Base-by-base conservation (phyloP, 2,113 vertebrate species). In the Neolamprologus toae region DNA sequence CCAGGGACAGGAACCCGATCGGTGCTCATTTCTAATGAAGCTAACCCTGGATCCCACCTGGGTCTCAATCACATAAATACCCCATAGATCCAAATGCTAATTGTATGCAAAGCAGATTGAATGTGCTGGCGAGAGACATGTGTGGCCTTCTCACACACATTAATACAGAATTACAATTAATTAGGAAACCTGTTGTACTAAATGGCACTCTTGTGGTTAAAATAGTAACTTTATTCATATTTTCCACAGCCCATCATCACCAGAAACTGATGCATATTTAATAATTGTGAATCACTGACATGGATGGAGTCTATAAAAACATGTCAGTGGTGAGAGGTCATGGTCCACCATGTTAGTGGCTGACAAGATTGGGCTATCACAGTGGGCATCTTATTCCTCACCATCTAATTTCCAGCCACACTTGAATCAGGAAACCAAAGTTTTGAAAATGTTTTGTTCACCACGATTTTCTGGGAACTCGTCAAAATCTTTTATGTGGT, bases 21-120 rank as follows among this genome's bases (percentile, higher is more conserved):
- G 76, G 61, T 81, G 78, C 85, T 85, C 21, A 51, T 83, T 49
- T 54, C 86, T 92, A 86, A 89, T 84, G 80, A 88, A 84, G 40
- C 45, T 8, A 78, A 88, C 31, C 49, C 42, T 17, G 21, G 35
- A 79, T 55, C 33, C 59, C 59, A 47, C 63, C 66, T 81, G 53
- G 57, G 57, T 81, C 35, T 81, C 49, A 14, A 19, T 87, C 53
- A n/a, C 37, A 76, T 6, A 10, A 82, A 83, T 19, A 53, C 57
- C 11, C n/a, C 14, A 4, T 49, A 47, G 83, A 84, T 59, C 35
- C 76, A 33, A 78, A 83, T 35, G 47, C 71, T 80, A 66, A 90
- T 81, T 83, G 54, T 73, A 87, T 91, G 83, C 21, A 84, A 88
- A 90, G 55, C 83, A 87, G 31, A 40, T 23, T 57, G 82, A 37